Evolutionary conservation across 1,140 invertebrate genomes (phyloP).

Genomic region (Papilio xuthus): DNA sequence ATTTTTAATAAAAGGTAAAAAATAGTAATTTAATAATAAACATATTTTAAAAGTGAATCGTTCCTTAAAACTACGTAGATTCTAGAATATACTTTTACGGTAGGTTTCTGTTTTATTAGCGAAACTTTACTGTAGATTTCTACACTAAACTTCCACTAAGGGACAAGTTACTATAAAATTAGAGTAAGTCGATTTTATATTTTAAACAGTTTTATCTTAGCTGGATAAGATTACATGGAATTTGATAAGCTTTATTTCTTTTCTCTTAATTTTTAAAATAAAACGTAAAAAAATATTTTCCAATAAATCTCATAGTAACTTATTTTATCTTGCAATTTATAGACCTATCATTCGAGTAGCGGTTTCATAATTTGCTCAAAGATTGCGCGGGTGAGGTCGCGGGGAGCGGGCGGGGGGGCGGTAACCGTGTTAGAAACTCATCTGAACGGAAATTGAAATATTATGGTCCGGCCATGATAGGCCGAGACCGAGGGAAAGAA

Average conservation of each 20-base stretch:
- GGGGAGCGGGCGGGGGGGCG: background rate
- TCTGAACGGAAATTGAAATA: constrained; percentile 45
- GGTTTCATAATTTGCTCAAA: constrained; percentile 40
- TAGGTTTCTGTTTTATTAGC: no score
- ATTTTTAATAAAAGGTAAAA: no score
- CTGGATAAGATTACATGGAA: no score
- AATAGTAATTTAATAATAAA: no score
- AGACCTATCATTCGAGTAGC: background rate
- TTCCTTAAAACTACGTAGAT: background rate
- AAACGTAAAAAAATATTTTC: background rate
- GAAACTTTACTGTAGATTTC: background rate
- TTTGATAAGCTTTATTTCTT: no score
- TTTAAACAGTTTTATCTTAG: no score
- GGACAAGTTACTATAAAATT: no score
- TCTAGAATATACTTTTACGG: no score
- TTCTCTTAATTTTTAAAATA: no score
- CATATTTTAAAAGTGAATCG: no score
- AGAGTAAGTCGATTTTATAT: no score
- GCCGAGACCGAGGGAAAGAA: background rate
- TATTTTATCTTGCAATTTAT: background rate
- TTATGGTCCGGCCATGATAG: constrained; percentile 29
- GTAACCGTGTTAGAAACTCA: constrained; percentile 49
- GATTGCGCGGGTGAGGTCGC: constrained; percentile 38
- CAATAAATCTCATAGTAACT: background rate
- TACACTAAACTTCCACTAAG: background rate